Percentiles rank a stretch among this genome's conserved stretches.
These are phyloP conservation scores for Campylorhamphus procurvoides DNA, from an alignment of 2,113 vertebrate species.

Conservation along the genomic window DNA sequence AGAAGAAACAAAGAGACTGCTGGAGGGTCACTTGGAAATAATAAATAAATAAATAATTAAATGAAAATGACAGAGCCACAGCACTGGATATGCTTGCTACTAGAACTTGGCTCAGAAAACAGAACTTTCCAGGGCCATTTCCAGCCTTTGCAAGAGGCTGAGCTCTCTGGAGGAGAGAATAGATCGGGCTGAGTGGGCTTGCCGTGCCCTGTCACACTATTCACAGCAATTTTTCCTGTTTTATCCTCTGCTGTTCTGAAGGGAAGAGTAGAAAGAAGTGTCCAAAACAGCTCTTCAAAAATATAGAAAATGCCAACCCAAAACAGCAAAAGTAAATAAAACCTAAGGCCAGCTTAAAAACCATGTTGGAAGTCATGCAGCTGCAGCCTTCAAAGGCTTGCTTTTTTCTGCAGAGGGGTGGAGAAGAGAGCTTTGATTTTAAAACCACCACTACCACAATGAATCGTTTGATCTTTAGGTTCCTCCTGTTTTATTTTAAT, in stretches of 20 bases:
- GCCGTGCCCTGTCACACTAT: not conserved
- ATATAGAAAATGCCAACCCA: constrained; percentile 6
- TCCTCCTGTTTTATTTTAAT: constrained; percentile 68
- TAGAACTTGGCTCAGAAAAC: constrained; percentile 11
- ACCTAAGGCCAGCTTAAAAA: constrained; percentile 21
- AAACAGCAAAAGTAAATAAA: constrained; percentile 48
- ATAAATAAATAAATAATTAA: not conserved
- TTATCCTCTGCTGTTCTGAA: not conserved
- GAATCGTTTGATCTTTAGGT: constrained; percentile 62
- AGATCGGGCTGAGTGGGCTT: not conserved
- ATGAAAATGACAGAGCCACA: not conserved
- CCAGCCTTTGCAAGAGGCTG: not conserved
- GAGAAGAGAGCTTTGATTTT: constrained; percentile 17
- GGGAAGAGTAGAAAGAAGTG: not conserved
- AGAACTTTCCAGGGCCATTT: constrained; percentile 13
- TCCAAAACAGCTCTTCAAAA: not conserved
- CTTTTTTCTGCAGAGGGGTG: not conserved
- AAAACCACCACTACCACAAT: constrained; percentile 31
- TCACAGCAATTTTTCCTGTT: not conserved
- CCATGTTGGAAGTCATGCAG: constrained; percentile 22
- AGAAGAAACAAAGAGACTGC: not conserved
- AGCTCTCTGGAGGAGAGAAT: not conserved
- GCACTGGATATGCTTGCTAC: not conserved
- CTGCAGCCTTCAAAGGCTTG: constrained; percentile 41
- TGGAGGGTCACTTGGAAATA: not conserved